Conservation (phyloP, 2,113 vertebrate genomes). For the Pyrgilauda ruficollis region DNA sequence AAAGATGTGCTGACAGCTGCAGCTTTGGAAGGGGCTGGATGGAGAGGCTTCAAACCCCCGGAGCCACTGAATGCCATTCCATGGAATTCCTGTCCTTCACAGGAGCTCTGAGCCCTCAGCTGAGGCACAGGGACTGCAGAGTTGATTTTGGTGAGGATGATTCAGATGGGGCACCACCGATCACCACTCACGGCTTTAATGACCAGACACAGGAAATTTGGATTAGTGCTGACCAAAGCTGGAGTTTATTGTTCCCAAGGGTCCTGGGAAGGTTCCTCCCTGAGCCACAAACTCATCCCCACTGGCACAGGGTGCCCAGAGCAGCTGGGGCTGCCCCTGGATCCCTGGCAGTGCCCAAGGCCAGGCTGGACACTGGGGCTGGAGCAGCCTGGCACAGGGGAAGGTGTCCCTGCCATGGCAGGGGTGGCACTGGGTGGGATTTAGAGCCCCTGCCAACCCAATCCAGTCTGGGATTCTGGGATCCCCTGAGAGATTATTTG, state of each 20-base stretch:
- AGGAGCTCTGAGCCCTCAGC: background rate
- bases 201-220: background rate
- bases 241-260: background rate
- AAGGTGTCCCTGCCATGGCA: background rate
- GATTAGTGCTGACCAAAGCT: background rate
- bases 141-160: background rate
- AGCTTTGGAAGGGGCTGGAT: background rate
- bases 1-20: background rate
- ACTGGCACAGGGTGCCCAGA: background rate
- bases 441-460: background rate
- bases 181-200: background rate
- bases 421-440: background rate
- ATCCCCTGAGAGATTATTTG: background rate
- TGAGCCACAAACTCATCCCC: background rate
- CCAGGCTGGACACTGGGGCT: background rate
- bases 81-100: background rate
- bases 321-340: background rate
- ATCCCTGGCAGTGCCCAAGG: background rate
- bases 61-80: background rate
- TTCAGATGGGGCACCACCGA: background rate
- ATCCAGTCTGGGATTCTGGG: background rate
- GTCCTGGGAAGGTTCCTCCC: rapidly evolving
- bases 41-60: rapidly evolving
- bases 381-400: background rate
- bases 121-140: background rate